phyloP scores from a whole-genome alignment of 1,140 invertebrate genomes.

The Drosophila athabasca region DNA sequence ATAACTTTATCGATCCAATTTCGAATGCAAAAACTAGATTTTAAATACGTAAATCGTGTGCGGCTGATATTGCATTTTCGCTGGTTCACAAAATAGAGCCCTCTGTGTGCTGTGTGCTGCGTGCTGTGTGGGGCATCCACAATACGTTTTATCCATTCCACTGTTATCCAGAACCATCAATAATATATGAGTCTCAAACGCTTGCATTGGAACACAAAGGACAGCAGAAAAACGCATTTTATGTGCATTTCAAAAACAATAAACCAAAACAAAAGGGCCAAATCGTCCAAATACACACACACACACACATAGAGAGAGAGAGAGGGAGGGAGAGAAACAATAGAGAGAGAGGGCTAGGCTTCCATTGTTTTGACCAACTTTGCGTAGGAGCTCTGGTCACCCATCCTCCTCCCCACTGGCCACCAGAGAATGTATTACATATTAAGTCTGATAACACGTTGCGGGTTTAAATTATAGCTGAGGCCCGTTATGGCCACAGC shows the following conservation, averaged over 20 bases:
- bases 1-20: too few species aligned
- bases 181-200: slow-evolving; percentile 58
- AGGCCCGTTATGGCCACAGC: slow-evolving; percentile 31
- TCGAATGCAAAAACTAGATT: background rate
- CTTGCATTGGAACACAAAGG: slow-evolving; percentile 40
- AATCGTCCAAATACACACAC: slow-evolving; percentile 37
- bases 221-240: slow-evolving; percentile 57
- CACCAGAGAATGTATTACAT: slow-evolving; percentile 56
- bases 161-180: slow-evolving; percentile 48
- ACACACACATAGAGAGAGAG: slow-evolving; percentile 16
- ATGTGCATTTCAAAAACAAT: slow-evolving; percentile 73
- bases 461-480: slow-evolving; percentile 54
- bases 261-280: slow-evolving; percentile 68
- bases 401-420: slow-evolving; percentile 5
- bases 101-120: slow-evolving; percentile 1
- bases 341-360: slow-evolving; percentile 18
- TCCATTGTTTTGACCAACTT: slow-evolving; percentile 56
- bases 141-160: slow-evolving; percentile 8
- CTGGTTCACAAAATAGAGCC: slow-evolving; percentile 9
- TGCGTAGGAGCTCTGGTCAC: slow-evolving; percentile 7
- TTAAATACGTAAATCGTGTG: slow-evolving; percentile 12
- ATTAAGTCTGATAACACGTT: slow-evolving; percentile 66
- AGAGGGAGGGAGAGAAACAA: slow-evolving; percentile 31
- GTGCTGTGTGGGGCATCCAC: background rate
- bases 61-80: background rate